Conservation (phyloP, 2,888 invertebrate species). For the Metacarcinus magister region DNA sequence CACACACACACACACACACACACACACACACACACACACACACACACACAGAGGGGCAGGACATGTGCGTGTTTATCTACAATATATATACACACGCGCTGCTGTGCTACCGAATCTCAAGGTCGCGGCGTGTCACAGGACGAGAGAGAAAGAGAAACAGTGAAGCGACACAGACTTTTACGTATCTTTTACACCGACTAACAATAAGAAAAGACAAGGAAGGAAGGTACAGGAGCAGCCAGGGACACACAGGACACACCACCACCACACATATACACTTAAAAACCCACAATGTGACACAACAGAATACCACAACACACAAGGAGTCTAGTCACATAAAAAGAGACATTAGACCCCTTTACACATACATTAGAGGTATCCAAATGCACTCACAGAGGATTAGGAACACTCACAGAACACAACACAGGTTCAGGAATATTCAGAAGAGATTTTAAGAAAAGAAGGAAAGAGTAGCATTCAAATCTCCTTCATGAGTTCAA, state of each 20-base stretch:
- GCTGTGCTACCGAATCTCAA: not conserved
- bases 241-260: not conserved
- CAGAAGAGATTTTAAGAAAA: no score
- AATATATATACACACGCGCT: not conserved
- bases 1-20: constrained; percentile 45
- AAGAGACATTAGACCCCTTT: no score
- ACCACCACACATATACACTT: no score
- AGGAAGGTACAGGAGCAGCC: not conserved
- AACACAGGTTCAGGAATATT: no score
- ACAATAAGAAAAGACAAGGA: not conserved
- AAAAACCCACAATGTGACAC: no score
- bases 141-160: not conserved
- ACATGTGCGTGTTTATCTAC: not conserved
- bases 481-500: not conserved
- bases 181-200: not conserved
- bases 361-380: no score
- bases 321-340: no score
- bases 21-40: constrained; percentile 27
- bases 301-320: no score
- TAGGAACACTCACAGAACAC: no score
- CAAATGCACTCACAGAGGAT: no score
- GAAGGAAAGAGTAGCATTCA: no score
- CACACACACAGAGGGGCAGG: not conserved
- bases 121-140: constrained; percentile 1
- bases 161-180: not conserved